Evolutionary conservation across 2,113 vertebrate species (phyloP), one percentile per base, ranked within the genome.

Genomic region (Danionella cerebrum): DNA sequence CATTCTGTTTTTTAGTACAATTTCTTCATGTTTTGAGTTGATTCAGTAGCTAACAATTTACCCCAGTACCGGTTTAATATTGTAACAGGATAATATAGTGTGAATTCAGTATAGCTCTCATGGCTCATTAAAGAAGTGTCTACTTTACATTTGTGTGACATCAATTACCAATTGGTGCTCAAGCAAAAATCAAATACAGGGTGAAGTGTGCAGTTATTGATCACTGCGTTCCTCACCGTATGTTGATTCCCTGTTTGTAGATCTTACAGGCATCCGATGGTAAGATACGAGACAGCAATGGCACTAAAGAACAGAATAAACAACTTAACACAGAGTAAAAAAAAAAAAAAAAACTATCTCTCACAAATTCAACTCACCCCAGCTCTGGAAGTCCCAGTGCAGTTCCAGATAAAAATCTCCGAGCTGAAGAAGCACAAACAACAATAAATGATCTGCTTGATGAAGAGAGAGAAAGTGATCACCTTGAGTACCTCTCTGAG

Each of bases 351-450:
- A 35, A 16, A 1, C 44, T 11, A 16, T 5, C 18, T 5, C 18
- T 21, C 44, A 5, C 16, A 47, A 7, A 4, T 13, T 16, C 9
- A 74, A 86, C 95, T 97, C 89, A 98, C 96, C 96, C 96, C 96
- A 99, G 84, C 96, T 99, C 89, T 99, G 96, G 88, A 99, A 99
- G 85, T 99, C 96, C 96, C 96, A 99, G 84, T 99, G 96, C 88
- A 99, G 94, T 84, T 98, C 94, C 87, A 98, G 85, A 84, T 98
- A 98, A 88, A 99, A 99, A 83, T 98, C 94, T 77, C 96, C 96
- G 73, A 99, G 92, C 96, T 99, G 84, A 64, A 84, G 36, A 82
- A 31, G 8, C 11, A 36, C n/a, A 36, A 21, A 35, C n/a, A 27
- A 38, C 4, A 31, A 3, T 7, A 31, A 31, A 31, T 4, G 29